Conservation (phyloP, 1,140 invertebrate genomes). For the Ceratosolen fusciceps region DNA sequence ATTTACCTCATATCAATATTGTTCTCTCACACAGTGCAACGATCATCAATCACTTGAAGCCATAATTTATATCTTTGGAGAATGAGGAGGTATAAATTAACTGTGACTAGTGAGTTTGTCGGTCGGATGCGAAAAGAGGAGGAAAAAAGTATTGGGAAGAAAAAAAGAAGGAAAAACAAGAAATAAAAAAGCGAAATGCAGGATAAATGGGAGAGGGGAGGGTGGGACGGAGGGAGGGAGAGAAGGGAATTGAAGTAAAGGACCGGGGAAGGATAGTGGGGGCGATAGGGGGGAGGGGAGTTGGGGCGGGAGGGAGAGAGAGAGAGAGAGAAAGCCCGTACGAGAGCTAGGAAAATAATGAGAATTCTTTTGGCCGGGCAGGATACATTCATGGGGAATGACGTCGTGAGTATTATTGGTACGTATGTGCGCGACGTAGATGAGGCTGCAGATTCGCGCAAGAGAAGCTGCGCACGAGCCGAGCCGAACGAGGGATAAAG, state of each 20-base stretch:
- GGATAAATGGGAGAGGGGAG: too few species aligned
- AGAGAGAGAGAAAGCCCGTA: not conserved
- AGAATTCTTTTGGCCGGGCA: not conserved
- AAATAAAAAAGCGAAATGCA: too few species aligned
- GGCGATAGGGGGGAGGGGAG: not conserved
- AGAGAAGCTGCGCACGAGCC: not conserved
- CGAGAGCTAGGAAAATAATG: not conserved
- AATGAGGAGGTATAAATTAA: not conserved
- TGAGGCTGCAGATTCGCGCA: conserved; percentile 35
- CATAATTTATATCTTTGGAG: conserved; percentile 20
- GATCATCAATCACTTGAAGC: not conserved
- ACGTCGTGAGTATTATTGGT: conserved; percentile 20
- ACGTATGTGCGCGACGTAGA: conserved; percentile 21
- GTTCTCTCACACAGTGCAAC: not conserved
- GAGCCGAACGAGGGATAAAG: conserved; percentile 31
- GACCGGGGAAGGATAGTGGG: too few species aligned
- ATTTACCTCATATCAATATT: not conserved
- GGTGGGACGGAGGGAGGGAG: too few species aligned
- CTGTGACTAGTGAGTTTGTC: not conserved
- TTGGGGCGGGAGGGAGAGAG: not conserved
- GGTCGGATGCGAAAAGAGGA: not conserved
- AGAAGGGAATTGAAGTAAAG: too few species aligned
- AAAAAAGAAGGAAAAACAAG: not conserved
- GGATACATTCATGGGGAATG: conserved; percentile 26
- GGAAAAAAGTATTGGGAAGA: conserved; percentile 2